phyloP scores from a whole-genome alignment of 2,113 vertebrate species.

The Thalassarche chlororhynchos region DNA sequence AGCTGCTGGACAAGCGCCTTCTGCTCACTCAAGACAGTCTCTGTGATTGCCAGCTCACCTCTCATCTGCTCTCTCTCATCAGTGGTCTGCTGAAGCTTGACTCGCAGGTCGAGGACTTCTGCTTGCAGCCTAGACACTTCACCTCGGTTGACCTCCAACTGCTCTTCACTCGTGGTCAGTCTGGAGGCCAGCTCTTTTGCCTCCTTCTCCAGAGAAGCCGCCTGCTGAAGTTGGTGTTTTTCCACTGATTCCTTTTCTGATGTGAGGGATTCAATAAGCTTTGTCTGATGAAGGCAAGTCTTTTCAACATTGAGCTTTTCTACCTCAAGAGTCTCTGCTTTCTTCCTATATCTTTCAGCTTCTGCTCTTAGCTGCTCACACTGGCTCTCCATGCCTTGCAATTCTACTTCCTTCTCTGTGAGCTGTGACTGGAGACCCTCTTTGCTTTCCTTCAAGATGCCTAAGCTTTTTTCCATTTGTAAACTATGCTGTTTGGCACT shows the following conservation, averaged over 20 bases:
- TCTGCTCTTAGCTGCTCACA: slow-evolving; percentile 71
- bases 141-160: slow-evolving; percentile 76
- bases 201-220: slow-evolving; percentile 17
- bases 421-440: slow-evolving; percentile 74
- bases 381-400: slow-evolving; percentile 66
- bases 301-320: slow-evolving; percentile 75
- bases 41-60: slow-evolving; percentile 77
- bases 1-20: slow-evolving; percentile 81
- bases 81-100: slow-evolving; percentile 73
- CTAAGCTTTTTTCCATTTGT: slow-evolving; percentile 77
- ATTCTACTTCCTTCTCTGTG: slow-evolving; percentile 67
- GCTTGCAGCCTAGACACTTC: slow-evolving; percentile 80
- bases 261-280: slow-evolving; percentile 51
- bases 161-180: slow-evolving; percentile 79
- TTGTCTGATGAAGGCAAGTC: slow-evolving; percentile 65
- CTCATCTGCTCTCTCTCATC: slow-evolving; percentile 80
- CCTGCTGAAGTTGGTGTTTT: slow-evolving; percentile 69
- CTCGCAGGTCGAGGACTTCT: slow-evolving; percentile 78
- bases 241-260: slow-evolving; percentile 71
- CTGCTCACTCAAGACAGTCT: slow-evolving; percentile 79
- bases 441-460: slow-evolving; percentile 72
- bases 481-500: slow-evolving; percentile 74
- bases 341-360: slow-evolving; percentile 61
- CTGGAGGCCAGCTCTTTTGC: slow-evolving; percentile 68
- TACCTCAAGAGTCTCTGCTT: slow-evolving; percentile 46